Percentiles rank a stretch among this genome's conserved stretches.
These are phyloP conservation scores for Paradisaea rubra DNA, from an alignment of 2,113 vertebrate species.

Conservation along the genomic window DNA sequence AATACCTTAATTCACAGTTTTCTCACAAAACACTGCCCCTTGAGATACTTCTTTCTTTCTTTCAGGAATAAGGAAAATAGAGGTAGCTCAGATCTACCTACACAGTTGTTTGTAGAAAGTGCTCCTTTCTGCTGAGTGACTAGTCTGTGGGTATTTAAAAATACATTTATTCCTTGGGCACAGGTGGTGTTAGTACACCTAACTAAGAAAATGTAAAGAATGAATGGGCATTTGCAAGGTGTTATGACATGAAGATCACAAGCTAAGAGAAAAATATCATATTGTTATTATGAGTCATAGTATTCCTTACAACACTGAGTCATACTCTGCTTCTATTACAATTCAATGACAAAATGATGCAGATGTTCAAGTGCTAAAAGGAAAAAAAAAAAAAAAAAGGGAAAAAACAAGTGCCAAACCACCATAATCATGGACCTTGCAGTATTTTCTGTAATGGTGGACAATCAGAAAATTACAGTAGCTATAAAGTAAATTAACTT, in stretches of 20 bases:
- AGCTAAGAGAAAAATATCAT: neutral
- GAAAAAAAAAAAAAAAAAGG: too few relatives aligned
- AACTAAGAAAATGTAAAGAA: neutral
- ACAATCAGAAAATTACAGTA: neutral
- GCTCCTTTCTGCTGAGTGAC: neutral
- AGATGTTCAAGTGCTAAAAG: neutral
- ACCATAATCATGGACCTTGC: neutral
- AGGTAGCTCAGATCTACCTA: neutral
- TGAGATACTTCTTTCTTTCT: neutral
- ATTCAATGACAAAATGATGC: neutral
- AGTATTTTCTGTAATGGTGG: neutral
- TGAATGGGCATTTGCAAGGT: neutral
- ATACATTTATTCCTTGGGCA: neutral
- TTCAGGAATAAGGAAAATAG: neutral
- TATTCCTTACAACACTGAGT: neutral
- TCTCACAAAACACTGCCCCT: neutral
- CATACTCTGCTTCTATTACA: neutral
- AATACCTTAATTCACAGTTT: neutral
- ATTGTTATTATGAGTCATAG: neutral
- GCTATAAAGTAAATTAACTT: neutral
- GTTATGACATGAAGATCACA: neutral
- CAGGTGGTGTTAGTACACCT: neutral
- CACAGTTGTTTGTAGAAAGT: neutral
- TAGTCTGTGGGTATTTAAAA: neutral
- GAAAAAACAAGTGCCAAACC: fast-evolving